Percentiles rank a stretch among this genome's conserved stretches.
phyloP scores from a whole-genome alignment of 2,113 vertebrate species.

The Sula dactylatra region DNA sequence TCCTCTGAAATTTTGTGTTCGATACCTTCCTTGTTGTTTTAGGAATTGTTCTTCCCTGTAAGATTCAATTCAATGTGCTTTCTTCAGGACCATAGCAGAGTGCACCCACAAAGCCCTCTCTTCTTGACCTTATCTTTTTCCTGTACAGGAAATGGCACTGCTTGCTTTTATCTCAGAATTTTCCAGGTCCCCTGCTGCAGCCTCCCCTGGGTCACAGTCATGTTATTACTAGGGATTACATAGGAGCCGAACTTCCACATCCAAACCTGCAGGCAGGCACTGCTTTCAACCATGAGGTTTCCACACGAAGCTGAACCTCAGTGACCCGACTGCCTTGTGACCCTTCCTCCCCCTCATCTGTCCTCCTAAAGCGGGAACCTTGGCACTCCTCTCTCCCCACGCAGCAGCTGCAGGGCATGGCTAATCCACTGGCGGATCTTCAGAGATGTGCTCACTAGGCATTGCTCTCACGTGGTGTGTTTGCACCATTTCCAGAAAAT shows the following conservation, averaged over 20 bases:
- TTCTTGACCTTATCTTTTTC: neutral
- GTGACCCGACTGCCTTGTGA: neutral
- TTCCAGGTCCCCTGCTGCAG: neutral
- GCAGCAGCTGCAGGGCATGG: accelerated
- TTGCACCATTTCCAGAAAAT: neutral
- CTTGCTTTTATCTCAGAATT: neutral
- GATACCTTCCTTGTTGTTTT: neutral
- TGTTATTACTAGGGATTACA: neutral
- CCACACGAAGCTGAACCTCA: neutral
- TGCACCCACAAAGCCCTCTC: neutral
- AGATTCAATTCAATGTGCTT: neutral
- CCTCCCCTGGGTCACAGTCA: neutral
- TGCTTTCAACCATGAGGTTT: accelerated
- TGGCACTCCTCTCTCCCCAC: neutral
- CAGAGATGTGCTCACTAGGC: neutral
- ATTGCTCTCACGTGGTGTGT: neutral
- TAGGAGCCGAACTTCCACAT: neutral
- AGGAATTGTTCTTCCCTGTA: neutral
- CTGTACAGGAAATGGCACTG: neutral
- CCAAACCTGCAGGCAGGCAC: neutral
- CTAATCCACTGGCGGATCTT: neutral
- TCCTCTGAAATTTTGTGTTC: neutral
- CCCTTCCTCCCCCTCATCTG: neutral
- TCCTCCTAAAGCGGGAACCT: neutral
- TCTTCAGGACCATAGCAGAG: neutral